Conservation (phyloP, 2,797 vertebrate species). For the Scolopax rusticola region DNA sequence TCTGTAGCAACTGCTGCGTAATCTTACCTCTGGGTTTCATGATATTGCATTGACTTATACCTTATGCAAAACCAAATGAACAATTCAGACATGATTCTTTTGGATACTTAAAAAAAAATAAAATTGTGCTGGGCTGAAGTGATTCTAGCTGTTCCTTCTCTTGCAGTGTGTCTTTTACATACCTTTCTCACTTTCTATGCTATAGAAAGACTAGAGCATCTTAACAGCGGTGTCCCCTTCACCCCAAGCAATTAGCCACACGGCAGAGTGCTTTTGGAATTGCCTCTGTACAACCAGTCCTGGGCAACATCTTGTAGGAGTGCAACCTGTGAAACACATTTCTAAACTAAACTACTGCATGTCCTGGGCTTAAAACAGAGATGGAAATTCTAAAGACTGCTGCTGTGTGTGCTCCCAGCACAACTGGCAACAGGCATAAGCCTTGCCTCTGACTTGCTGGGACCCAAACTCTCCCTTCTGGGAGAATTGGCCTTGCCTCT, state of each 20-base stretch:
- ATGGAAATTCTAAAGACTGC: not conserved
- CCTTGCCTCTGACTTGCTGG: not conserved
- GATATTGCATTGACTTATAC: not conserved
- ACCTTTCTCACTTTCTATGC: not conserved
- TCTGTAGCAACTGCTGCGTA: accelerated
- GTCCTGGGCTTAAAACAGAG: not conserved
- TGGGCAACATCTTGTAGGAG: not conserved
- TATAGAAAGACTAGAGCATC: not conserved
- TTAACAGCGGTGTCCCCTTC: not conserved
- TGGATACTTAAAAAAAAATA: not conserved
- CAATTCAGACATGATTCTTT: not conserved
- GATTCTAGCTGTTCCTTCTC: not conserved
- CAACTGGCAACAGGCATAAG: not conserved
- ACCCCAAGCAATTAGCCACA: not conserved
- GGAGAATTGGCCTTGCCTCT: not conserved
- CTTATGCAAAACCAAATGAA: not conserved
- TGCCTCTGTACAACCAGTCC: not conserved
- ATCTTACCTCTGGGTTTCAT: not conserved
- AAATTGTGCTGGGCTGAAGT: not conserved
- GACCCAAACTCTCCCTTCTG: not conserved
- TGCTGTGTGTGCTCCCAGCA: not conserved
- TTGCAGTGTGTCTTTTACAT: not conserved
- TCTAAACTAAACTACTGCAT: accelerated
- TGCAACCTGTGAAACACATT: not conserved
- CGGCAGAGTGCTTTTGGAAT: not conserved